Percentiles rank a stretch among this genome's conserved stretches.
These are phyloP conservation scores for Cyprinella venusta DNA, from an alignment of 2,797 vertebrate genomes.

Conservation along the genomic window DNA sequence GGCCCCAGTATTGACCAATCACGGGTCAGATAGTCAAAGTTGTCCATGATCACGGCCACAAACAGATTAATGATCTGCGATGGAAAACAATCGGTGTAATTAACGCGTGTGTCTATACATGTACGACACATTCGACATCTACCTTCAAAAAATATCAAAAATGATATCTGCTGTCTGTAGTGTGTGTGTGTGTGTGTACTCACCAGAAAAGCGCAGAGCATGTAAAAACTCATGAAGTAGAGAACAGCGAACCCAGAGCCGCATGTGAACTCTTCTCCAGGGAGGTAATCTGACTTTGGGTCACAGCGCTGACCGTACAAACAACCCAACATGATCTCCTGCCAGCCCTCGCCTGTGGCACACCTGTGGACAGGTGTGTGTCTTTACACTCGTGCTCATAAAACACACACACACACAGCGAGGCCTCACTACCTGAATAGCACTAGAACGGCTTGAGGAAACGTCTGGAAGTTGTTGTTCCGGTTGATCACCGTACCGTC, in stretches of 20 bases:
- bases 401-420: not conserved
- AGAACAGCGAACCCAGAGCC: slow-evolving; percentile 89
- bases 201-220: slow-evolving; percentile 95
- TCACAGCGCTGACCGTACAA: slow-evolving; percentile 90
- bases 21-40: slow-evolving; percentile 94
- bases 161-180: too few species aligned
- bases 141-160: too few species aligned
- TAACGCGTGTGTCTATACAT: not conserved
- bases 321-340: slow-evolving; percentile 89
- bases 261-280: slow-evolving; percentile 89
- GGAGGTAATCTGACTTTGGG: slow-evolving; percentile 85
- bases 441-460: slow-evolving; percentile 90
- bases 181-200: slow-evolving; percentile 19
- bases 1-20: slow-evolving; percentile 97
- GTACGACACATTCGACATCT: too few species aligned
- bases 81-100: not conserved
- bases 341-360: slow-evolving; percentile 92
- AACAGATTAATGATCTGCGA: slow-evolving; percentile 93
- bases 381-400: slow-evolving; percentile 4
- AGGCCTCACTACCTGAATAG: slow-evolving; percentile 83
- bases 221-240: slow-evolving; percentile 96
- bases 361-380: slow-evolving; percentile 73
- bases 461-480: slow-evolving; percentile 96
- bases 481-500: slow-evolving; percentile 90
- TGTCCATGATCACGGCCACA: slow-evolving; percentile 97